Evolutionary conservation across 2,797 vertebrate species (phyloP).

Genomic region (Erethizon dorsatum): DNA sequence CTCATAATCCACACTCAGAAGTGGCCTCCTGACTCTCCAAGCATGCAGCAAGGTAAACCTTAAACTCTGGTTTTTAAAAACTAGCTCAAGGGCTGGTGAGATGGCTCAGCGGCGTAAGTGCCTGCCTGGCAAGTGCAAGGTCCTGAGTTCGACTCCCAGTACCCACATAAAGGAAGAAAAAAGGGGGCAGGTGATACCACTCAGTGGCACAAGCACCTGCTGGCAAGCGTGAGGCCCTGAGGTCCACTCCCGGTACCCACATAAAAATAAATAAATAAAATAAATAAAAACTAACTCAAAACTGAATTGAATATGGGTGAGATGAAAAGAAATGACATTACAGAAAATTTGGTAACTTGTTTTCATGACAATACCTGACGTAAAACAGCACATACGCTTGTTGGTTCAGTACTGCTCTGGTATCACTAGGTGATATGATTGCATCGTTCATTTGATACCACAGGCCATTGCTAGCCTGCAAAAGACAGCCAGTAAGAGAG

Average conservation of each 20-base stretch:
- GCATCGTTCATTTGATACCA: conserved; percentile 99
- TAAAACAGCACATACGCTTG: conserved; percentile 99
- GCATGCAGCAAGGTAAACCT: neutral
- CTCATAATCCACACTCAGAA: neutral
- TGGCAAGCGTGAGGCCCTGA: no score
- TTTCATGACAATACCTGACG: conserved; percentile 92
- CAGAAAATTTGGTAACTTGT: neutral
- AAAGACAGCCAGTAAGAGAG: conserved; percentile 67
- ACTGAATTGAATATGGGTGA: neutral
- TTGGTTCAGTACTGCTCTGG: conserved; percentile 96
- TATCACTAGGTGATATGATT: conserved; percentile 94
- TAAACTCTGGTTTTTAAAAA: neutral
- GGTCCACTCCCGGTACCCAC: no score
- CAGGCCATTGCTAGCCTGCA: conserved; percentile 96
- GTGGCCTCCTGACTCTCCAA: neutral
- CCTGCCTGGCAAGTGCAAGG: no score
- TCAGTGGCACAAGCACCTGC: no score
- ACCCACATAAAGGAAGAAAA: no score
- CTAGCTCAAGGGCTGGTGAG: no score
- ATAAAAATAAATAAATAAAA: no score
- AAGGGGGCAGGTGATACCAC: no score
- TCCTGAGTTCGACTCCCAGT: no score
- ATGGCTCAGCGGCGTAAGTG: no score
- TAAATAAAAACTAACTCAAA: neutral
- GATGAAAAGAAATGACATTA: neutral